A percentile compares a stretch with the other conserved stretches of the same genome.
Evolutionary conservation across 2,797 vertebrate genomes (phyloP).

Genomic region (Girardinus metallicus): DNA sequence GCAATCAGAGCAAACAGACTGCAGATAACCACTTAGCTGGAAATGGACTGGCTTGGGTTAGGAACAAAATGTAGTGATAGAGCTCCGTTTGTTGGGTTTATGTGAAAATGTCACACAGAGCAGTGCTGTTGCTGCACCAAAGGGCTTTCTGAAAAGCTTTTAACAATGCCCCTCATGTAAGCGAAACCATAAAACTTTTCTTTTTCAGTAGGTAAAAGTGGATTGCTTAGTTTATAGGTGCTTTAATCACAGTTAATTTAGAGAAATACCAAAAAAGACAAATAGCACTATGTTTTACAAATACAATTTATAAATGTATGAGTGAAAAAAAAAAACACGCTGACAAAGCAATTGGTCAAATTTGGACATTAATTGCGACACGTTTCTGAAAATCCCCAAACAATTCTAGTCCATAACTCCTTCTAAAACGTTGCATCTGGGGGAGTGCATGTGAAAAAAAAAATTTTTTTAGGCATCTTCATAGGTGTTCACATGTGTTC

Average conservation of each 20-base stretch:
- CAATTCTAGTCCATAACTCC: too few species aligned
- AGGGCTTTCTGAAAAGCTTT: constrained; percentile 38
- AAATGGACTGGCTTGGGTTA: constrained; percentile 38
- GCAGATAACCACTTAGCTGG: constrained; percentile 50
- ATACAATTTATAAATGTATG: background rate
- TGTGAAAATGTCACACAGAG: constrained; percentile 24
- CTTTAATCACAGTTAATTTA: background rate
- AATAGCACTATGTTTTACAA: too few species aligned
- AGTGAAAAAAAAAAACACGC: background rate
- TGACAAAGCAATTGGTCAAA: background rate
- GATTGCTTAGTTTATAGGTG: background rate
- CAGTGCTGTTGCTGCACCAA: background rate
- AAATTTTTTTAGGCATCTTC: background rate
- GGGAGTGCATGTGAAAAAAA: background rate
- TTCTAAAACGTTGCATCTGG: background rate
- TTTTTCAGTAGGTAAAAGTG: background rate
- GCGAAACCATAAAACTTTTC: background rate
- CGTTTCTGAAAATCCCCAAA: too few species aligned
- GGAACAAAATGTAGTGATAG: constrained; percentile 22
- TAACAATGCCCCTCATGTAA: background rate
- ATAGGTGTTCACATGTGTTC: background rate
- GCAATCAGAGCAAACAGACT: constrained; percentile 66
- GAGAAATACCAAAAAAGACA: background rate
- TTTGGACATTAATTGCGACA: background rate
- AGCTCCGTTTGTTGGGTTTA: constrained; percentile 11